phyloP scores from a whole-genome alignment of 2,113 vertebrate genomes.

The Saccopteryx leptura region DNA sequence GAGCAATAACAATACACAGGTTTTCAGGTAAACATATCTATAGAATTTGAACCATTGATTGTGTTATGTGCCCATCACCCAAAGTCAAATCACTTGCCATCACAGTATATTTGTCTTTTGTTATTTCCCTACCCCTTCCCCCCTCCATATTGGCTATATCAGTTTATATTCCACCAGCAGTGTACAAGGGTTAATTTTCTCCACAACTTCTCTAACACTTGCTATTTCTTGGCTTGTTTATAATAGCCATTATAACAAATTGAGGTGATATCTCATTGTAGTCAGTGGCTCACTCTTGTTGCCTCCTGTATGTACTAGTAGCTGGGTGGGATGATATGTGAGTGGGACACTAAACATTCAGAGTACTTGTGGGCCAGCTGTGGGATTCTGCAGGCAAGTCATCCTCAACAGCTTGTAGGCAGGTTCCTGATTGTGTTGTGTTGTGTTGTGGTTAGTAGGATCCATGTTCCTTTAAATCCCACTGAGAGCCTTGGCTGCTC shows the following conservation, averaged over 20 bases:
- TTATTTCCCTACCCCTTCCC: too few relatives aligned
- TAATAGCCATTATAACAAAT: neutral
- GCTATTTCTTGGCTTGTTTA: neutral
- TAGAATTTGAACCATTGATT: too few relatives aligned
- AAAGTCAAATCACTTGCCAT: too few relatives aligned
- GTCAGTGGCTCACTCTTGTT: neutral
- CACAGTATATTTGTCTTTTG: too few relatives aligned
- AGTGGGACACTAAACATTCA: neutral
- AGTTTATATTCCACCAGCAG: neutral
- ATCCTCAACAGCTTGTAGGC: neutral
- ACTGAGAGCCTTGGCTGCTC: neutral
- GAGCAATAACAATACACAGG: too few relatives aligned
- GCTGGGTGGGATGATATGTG: neutral
- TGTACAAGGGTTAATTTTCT: neutral
- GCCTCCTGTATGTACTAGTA: neutral
- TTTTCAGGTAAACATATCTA: too few relatives aligned
- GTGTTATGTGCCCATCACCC: too few relatives aligned
- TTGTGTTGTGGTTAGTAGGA: neutral
- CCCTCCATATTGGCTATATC: neutral
- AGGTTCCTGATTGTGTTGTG: neutral
- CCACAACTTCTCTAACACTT: neutral
- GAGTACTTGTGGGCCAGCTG: neutral
- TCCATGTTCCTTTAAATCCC: neutral
- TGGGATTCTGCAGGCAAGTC: neutral
- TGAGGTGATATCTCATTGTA: neutral